phyloP scores from a whole-genome alignment of 2,113 vertebrate species.

The Apodemus sylvaticus region DNA sequence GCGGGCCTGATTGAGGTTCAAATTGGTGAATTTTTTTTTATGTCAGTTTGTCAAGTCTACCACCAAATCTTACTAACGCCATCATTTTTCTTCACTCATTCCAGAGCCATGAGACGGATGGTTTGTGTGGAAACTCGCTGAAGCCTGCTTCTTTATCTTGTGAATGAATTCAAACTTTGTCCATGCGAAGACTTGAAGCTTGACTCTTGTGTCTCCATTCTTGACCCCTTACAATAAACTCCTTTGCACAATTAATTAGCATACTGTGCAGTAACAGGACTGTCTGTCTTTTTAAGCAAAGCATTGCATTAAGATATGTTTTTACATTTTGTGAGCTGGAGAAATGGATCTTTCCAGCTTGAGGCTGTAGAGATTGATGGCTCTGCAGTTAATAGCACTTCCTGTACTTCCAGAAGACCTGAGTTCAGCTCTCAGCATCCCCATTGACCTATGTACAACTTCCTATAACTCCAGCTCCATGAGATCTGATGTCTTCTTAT shows the following conservation, averaged over 20 bases:
- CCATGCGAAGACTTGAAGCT: background rate
- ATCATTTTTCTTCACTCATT: background rate
- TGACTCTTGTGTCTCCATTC: background rate
- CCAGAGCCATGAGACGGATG: background rate
- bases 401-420: background rate
- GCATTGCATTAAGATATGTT: background rate
- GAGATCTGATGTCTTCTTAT: background rate
- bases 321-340: background rate
- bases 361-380: background rate
- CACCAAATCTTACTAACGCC: background rate
- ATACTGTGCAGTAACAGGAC: background rate
- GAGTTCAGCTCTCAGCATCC: background rate
- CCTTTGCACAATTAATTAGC: background rate
- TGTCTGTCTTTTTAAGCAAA: background rate
- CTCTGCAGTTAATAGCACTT: background rate
- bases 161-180: background rate
- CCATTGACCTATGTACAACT: too few species aligned
- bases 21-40: background rate
- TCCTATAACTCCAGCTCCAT: background rate
- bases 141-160: background rate
- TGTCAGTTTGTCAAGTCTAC: background rate
- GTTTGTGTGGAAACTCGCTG: background rate
- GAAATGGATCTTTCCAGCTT: too few species aligned
- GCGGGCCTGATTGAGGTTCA: background rate
- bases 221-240: background rate